phyloP scores from a whole-genome alignment of 2,797 vertebrate genomes.

The Euphonia xanthogaster region DNA sequence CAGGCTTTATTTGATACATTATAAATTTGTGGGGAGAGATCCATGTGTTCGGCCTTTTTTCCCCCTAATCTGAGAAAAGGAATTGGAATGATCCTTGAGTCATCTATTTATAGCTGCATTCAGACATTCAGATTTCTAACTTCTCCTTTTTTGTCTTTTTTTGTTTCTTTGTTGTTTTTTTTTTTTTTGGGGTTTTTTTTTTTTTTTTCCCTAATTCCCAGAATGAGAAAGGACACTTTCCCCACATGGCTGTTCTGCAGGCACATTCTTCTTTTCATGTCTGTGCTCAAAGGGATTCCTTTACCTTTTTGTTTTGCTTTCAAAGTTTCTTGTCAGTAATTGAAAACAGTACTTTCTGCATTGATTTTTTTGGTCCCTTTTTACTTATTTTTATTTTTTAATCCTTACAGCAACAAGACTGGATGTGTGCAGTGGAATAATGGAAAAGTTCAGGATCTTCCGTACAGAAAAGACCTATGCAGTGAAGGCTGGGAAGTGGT shows the following conservation, averaged over 20 bases:
- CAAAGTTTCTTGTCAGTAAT: neutral
- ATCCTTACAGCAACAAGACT: conserved; percentile 75
- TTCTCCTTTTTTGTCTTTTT: neutral
- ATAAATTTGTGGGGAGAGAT: neutral
- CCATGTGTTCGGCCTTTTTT: neutral
- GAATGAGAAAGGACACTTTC: neutral
- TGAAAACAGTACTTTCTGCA: neutral
- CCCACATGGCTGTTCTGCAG: neutral
- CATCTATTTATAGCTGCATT: neutral
- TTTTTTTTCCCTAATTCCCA: neutral
- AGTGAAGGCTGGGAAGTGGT: conserved; percentile 91
- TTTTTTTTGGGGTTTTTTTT: no score
- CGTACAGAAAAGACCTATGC: conserved; percentile 92
- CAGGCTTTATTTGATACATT: neutral
- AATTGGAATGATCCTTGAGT: neutral
- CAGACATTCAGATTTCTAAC: neutral
- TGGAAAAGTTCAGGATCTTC: conserved; percentile 91
- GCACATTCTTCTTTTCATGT: neutral
- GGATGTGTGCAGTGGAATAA: conserved; percentile 78
- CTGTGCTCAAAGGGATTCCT: neutral
- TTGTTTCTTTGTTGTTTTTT: neutral
- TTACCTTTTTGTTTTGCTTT: neutral
- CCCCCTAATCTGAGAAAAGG: neutral
- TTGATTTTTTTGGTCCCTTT: neutral
- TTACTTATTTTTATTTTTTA: neutral